Conservation (phyloP, 2,113 vertebrate genomes). For the Galeopterus variegatus region DNA sequence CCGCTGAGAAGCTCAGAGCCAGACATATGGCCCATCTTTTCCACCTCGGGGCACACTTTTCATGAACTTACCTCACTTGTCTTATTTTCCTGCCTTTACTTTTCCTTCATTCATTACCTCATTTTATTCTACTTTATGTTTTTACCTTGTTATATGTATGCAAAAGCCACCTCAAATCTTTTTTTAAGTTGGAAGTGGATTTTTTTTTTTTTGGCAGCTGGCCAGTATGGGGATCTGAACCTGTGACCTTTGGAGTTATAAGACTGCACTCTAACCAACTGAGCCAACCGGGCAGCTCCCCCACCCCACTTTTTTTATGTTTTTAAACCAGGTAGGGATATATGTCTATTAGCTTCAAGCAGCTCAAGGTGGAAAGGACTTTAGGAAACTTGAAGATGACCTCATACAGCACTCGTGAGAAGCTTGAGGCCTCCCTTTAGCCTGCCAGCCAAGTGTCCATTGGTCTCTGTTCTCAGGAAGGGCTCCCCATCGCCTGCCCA, state of each 20-base stretch:
- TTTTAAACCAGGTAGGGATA: background rate
- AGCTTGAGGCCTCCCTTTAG: background rate
- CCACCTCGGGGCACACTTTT: background rate
- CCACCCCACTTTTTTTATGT: too few relatives aligned
- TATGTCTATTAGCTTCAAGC: background rate
- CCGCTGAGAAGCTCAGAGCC: constrained; percentile 10
- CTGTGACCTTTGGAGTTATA: too few relatives aligned
- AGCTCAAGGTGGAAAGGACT: background rate
- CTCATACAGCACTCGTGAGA: background rate
- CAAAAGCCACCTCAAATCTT: background rate
- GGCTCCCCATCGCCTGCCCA: too few relatives aligned
- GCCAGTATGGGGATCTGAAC: too few relatives aligned
- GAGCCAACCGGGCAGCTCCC: too few relatives aligned
- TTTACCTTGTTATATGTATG: background rate
- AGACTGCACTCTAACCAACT: too few relatives aligned
- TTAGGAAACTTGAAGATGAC: background rate
- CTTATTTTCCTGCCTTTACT: background rate
- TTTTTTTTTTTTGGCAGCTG: too few relatives aligned
- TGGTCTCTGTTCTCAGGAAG: background rate
- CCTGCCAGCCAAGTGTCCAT: background rate
- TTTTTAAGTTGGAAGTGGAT: too few relatives aligned
- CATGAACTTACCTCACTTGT: background rate
- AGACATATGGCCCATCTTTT: background rate
- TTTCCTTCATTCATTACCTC: background rate
- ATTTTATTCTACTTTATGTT: background rate